Percentiles rank a stretch among this genome's conserved stretches.
phyloP scores from a whole-genome alignment of 2,797 vertebrate species.

The Anguilla anguilla region DNA sequence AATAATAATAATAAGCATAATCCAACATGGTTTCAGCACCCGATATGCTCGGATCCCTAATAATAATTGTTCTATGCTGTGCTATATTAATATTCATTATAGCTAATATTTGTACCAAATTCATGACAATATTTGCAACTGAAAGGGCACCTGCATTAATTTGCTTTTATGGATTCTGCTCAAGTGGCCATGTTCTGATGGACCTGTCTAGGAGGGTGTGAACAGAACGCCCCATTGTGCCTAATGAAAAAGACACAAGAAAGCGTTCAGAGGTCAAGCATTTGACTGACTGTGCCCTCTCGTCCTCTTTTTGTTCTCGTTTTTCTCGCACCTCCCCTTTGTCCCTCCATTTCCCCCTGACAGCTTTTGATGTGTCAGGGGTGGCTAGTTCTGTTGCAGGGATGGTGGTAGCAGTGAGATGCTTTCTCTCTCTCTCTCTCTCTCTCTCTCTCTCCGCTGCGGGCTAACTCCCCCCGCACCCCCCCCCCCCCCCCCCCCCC shows the following conservation, averaged over 20 bases:
- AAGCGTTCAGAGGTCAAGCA: conserved; percentile 58
- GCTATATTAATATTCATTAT: conserved; percentile 55
- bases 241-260: conserved; percentile 71
- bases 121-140: conserved; percentile 53
- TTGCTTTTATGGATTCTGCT: conserved; percentile 50
- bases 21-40: no score
- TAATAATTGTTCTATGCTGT: background rate
- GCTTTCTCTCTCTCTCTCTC: conserved; percentile 25
- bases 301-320: background rate
- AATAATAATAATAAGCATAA: no score
- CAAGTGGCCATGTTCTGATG: background rate
- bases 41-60: no score
- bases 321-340: conserved; percentile 47
- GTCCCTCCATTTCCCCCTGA: conserved; percentile 58
- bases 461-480: conserved; percentile 43
- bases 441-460: conserved; percentile 39
- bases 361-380: conserved; percentile 69
- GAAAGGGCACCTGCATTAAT: conserved; percentile 63
- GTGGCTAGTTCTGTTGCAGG: conserved; percentile 57
- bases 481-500: conserved; percentile 37
- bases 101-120: conserved; percentile 45
- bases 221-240: conserved; percentile 43
- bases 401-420: conserved; percentile 34
- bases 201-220: conserved; percentile 2
- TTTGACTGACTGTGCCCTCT: background rate